A percentile compares a stretch with the other conserved stretches of the same genome.
Conservation (phyloP, 2,113 vertebrate species). For the Bujurquina vittata region DNA sequence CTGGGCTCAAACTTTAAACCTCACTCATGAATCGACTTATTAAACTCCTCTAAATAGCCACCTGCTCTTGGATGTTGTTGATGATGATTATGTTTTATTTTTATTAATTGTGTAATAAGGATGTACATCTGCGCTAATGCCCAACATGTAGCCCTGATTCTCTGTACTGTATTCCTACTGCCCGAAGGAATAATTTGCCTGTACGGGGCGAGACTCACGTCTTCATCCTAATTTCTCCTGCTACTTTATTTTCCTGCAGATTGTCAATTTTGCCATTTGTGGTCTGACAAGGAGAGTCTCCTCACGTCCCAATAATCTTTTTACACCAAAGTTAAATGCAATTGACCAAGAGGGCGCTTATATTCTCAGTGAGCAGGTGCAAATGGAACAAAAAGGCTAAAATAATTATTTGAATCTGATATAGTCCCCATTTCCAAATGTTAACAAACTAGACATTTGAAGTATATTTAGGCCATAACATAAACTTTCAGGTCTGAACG, state of each 20-base stretch:
- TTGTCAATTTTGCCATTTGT: neutral
- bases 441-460: too few relatives aligned
- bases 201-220: neutral
- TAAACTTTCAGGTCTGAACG: too few relatives aligned
- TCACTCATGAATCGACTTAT: neutral
- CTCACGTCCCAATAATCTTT: neutral
- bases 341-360: too few relatives aligned
- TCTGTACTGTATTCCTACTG: too few relatives aligned
- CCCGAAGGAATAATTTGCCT: neutral
- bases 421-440: too few relatives aligned
- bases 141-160: neutral
- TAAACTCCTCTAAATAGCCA: neutral
- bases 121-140: neutral
- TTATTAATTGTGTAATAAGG: neutral
- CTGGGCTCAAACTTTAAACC: neutral
- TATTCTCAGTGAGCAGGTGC: too few relatives aligned
- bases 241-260: neutral
- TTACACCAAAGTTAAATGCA: neutral
- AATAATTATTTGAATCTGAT: neutral
- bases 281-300: neutral
- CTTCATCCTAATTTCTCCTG: neutral
- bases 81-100: neutral
- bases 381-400: rapidly evolving
- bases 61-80: neutral
- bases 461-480: too few relatives aligned